Evolutionary conservation across 2,797 vertebrate species (phyloP), one percentile per base, ranked within the genome.

Genomic region (Ibycter americanus): DNA sequence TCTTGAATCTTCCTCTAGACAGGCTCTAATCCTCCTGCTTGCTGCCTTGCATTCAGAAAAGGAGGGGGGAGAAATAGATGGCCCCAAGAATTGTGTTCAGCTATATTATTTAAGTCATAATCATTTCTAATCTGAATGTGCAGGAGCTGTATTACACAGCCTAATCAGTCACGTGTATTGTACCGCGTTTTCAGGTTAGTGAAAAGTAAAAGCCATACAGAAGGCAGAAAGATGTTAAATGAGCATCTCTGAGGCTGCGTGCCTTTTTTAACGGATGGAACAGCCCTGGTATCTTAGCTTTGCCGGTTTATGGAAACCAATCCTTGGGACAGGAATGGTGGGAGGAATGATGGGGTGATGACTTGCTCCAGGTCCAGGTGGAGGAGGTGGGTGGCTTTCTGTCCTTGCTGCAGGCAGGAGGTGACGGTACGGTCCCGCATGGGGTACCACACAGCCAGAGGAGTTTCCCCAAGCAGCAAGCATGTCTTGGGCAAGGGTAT

Each of bases 31-130:
- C 20, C 58, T 81, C 83, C 10, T 54, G 17, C 67, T 77, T 67
- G 47, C 44, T 54, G 58, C 19, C 32, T 83, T 56, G 61, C 18
- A 18, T 59, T 83, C 29, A 7, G 25, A 95, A 79, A 85, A 46
- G 65, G 22, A 38, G 34, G 14, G 4, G 49, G 40, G 6, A 83
- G 47, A 77, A 94, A 96, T 94, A 88, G 95, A 98, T 89, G 94
- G 91, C 92, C 78, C 4, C 79, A 91, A 93, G 95, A 95, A 96
- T 96, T 96, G 95, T 67, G 77, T 91, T 97, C 96, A 89, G 96
- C 97, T 97, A 38, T 97, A 97, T 97, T 93, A 95, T 97, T 96
- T 92, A 93, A 97, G 92, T 93, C 92, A 88, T 98, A 97, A 98
- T 98, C 86, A 91, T 92, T 96, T 91, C 97, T 97, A 98, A 98